A percentile compares a stretch with the other conserved stretches of the same genome.
Evolutionary conservation across 2,113 vertebrate genomes (phyloP).

Genomic region (Barbus barbus): DNA sequence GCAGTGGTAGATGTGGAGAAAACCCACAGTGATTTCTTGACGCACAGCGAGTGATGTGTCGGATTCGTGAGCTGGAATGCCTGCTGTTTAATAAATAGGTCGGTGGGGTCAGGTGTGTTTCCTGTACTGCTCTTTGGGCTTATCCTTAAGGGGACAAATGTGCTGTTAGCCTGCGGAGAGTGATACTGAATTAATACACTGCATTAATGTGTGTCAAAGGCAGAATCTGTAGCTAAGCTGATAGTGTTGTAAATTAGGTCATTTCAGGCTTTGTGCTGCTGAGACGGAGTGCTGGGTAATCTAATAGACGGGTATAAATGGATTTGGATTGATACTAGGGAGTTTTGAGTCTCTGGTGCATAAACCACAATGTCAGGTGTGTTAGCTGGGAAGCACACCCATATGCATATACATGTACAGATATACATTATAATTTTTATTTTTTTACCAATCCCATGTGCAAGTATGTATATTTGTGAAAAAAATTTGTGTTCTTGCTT

Average conservation of each 20-base stretch:
- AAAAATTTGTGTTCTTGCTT: not conserved
- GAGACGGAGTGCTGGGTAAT: slow-evolving; percentile 21
- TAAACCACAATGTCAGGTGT: slow-evolving; percentile 7
- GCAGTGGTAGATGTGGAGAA: slow-evolving; percentile 14
- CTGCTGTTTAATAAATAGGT: slow-evolving; percentile 44
- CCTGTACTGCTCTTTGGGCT: slow-evolving; percentile 18
- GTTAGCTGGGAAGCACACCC: slow-evolving; percentile 7
- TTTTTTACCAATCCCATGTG: not conserved
- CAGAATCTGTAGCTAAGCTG: slow-evolving; percentile 29
- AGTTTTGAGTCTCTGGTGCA: not conserved
- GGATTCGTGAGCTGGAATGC: slow-evolving; percentile 34
- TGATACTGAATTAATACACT: slow-evolving; percentile 41
- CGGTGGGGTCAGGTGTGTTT: slow-evolving; percentile 36
- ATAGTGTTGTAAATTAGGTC: slow-evolving; percentile 23
- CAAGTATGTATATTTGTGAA: not conserved
- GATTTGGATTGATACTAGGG: slow-evolving; percentile 33
- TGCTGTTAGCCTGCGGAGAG: slow-evolving; percentile 16
- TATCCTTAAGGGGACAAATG: slow-evolving; percentile 2
- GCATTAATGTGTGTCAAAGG: slow-evolving; percentile 48
- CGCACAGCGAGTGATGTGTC: slow-evolving; percentile 2
- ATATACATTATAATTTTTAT: no score
- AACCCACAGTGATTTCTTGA: slow-evolving; percentile 32
- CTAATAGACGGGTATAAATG: slow-evolving; percentile 35
- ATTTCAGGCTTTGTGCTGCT: slow-evolving; percentile 11
- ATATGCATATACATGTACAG: not conserved